A percentile compares a stretch with the other conserved stretches of the same genome.
Evolutionary conservation across 2,888 invertebrate species (phyloP).

Genomic region (Drosophila algonquin): DNA sequence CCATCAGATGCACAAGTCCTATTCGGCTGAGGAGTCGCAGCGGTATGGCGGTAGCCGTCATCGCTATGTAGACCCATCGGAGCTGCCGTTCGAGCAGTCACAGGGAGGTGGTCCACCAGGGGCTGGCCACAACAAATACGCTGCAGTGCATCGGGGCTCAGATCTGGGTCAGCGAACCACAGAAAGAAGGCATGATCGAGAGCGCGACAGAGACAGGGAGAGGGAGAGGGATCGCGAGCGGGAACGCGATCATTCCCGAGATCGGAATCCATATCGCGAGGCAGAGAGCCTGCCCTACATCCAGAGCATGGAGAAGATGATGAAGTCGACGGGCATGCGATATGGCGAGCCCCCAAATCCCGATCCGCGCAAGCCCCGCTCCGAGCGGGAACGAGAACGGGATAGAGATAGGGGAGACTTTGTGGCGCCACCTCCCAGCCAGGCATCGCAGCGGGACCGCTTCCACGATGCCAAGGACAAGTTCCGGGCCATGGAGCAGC

Average conservation of each 20-base stretch:
- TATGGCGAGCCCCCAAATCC: slow-evolving; percentile 69
- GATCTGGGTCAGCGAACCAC: slow-evolving; percentile 40
- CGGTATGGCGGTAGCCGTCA: slow-evolving; percentile 76
- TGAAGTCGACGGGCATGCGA: slow-evolving; percentile 84
- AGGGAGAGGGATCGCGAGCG: slow-evolving; percentile 66
- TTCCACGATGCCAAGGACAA: slow-evolving; percentile 95
- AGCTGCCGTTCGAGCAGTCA: slow-evolving; percentile 76
- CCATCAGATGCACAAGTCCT: slow-evolving; percentile 59
- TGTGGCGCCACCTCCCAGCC: slow-evolving; percentile 33
- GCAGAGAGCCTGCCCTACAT: slow-evolving; percentile 84
- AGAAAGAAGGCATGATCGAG: slow-evolving; percentile 44
- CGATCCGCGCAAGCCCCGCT: slow-evolving; percentile 9
- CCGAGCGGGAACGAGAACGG: slow-evolving; percentile 18
- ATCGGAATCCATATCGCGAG: slow-evolving; percentile 84
- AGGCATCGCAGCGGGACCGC: slow-evolving; percentile 89
- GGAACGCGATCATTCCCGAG: slow-evolving; percentile 74
- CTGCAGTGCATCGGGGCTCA: slow-evolving; percentile 68
- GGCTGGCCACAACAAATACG: slow-evolving; percentile 71
- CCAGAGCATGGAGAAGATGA: slow-evolving; percentile 84
- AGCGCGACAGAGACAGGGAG: slow-evolving; percentile 50
- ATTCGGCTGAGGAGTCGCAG: slow-evolving; percentile 76
- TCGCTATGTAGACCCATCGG: slow-evolving; percentile 82
- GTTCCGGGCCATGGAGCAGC: slow-evolving; percentile 90
- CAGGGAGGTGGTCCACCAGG: slow-evolving; percentile 10
- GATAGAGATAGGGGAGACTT: slow-evolving; percentile 36